Evolutionary conservation across 2,888 invertebrate species (phyloP).

Genomic region (Calephelis perditalis): DNA sequence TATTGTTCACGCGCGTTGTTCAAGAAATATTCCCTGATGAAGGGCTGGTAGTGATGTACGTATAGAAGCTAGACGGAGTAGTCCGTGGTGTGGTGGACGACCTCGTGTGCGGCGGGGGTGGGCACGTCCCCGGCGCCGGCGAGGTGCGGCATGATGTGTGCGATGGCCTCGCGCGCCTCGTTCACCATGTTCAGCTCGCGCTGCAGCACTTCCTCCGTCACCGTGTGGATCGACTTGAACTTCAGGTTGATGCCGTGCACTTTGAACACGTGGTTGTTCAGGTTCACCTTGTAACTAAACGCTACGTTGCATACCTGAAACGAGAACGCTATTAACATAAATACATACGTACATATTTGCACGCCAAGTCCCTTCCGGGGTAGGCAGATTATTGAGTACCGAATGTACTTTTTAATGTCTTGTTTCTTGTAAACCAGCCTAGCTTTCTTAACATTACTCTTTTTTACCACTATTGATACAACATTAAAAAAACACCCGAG

Average conservation of each 20-base stretch:
- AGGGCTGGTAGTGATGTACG: too few species aligned
- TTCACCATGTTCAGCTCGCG: conserved; percentile 56
- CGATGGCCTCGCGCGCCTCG: conserved; percentile 52
- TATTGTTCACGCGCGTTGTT: too few species aligned
- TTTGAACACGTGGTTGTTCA: conserved; percentile 71
- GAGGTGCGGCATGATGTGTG: conserved; percentile 59
- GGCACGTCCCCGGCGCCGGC: conserved; percentile 43
- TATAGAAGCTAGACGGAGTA: conserved; percentile 27
- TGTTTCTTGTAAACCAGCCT: too few species aligned
- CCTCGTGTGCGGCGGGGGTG: conserved; percentile 56
- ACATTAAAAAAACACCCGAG: too few species aligned
- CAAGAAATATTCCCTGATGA: too few species aligned
- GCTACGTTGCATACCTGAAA: conserved; percentile 69
- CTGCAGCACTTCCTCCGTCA: conserved; percentile 63
- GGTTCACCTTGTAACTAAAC: conserved; percentile 72
- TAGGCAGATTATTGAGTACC: too few species aligned
- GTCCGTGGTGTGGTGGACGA: conserved; percentile 42
- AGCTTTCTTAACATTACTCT: too few species aligned
- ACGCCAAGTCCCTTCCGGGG: too few species aligned
- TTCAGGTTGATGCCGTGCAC: conserved; percentile 70
- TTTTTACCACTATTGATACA: too few species aligned
- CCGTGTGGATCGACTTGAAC: conserved; percentile 70
- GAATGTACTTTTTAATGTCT: too few species aligned
- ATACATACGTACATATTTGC: too few species aligned
- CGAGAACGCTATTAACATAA: background rate